Evolutionary conservation across 2,888 invertebrate species (phyloP).

Genomic region (Nomada lathburiana): DNA sequence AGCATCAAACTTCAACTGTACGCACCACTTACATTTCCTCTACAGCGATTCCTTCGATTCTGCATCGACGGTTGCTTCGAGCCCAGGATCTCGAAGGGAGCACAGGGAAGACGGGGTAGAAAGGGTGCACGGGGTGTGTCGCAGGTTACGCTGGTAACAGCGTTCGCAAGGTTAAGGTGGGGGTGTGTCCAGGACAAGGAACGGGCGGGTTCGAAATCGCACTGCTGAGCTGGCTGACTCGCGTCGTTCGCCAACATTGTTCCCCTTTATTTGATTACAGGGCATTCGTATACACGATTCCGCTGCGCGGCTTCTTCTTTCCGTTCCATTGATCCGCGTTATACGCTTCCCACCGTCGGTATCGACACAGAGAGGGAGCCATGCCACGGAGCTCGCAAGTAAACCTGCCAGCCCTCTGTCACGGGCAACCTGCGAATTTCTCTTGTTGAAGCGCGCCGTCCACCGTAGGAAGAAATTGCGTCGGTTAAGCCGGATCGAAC

Average conservation of each 20-base stretch:
- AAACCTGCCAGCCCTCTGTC: constrained; percentile 43
- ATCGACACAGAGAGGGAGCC: not conserved
- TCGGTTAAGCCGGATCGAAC: constrained; percentile 16
- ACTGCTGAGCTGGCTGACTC: constrained; percentile 83
- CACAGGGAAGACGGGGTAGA: constrained; percentile 34
- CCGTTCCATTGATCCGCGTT: constrained; percentile 74
- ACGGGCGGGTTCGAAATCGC: constrained; percentile 83
- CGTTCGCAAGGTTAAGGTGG: constrained; percentile 81
- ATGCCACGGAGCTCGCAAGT: constrained; percentile 27
- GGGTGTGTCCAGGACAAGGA: constrained; percentile 84
- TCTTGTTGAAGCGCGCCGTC: constrained; percentile 39
- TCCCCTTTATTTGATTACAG: constrained; percentile 84
- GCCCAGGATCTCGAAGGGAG: constrained; percentile 8
- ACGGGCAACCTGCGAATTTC: constrained; percentile 41
- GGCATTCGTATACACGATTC: constrained; percentile 83
- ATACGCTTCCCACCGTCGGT: constrained; percentile 36
- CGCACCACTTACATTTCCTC: no score
- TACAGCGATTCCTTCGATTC: constrained; percentile 5
- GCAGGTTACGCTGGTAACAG: constrained; percentile 74
- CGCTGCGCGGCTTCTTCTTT: constrained; percentile 76
- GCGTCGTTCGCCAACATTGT: constrained; percentile 82
- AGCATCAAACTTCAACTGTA: no score
- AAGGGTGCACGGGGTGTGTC: constrained; percentile 68
- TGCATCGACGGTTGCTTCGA: constrained; percentile 10
- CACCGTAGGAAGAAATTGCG: constrained; percentile 19